Conservation (phyloP, 1,140 invertebrate genomes). For the Heterodera carotae region DNA sequence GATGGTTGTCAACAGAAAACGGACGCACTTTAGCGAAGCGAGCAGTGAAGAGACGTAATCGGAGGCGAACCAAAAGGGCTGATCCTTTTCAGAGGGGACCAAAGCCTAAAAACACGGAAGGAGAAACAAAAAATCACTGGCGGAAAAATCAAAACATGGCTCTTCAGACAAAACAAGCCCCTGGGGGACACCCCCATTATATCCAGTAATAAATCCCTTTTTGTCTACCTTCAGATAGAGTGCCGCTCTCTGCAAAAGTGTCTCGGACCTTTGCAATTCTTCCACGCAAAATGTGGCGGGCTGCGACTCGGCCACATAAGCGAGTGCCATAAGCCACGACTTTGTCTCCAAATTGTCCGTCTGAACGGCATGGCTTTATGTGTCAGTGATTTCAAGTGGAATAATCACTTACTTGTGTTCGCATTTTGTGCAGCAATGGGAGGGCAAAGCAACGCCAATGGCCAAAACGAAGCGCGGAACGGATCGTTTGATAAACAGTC, state of each 20-base stretch:
- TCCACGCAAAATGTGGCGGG: constrained; percentile 1
- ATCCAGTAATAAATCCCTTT: too few species aligned
- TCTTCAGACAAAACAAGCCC: too few species aligned
- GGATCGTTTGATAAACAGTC: constrained; percentile 15
- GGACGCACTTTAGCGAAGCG: constrained; percentile 1
- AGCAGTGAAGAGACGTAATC: constrained; percentile 21
- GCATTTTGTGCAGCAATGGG: constrained; percentile 19
- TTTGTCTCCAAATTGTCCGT: constrained; percentile 32
- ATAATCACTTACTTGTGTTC: constrained; percentile 6
- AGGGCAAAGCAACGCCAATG: constrained; percentile 25
- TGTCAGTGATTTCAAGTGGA: neutral
- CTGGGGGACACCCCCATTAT: too few species aligned
- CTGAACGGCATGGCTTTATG: neutral
- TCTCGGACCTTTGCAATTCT: constrained; percentile 8
- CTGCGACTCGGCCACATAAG: constrained; percentile 24
- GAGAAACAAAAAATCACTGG: too few species aligned
- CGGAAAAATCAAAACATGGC: too few species aligned
- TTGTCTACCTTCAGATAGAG: constrained; percentile 23
- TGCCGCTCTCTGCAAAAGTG: constrained; percentile 19
- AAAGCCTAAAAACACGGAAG: constrained; percentile 2
- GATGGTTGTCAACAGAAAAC: constrained; percentile 23
- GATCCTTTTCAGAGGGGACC: constrained; percentile 20
- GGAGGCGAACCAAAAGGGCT: constrained; percentile 24
- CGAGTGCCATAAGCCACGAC: constrained; percentile 23
- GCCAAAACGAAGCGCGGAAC: constrained; percentile 21